Percentiles rank a stretch among this genome's conserved stretches.
These are phyloP conservation scores for Siniperca chuatsi DNA, from an alignment of 2,113 vertebrate species.

Conservation along the genomic window DNA sequence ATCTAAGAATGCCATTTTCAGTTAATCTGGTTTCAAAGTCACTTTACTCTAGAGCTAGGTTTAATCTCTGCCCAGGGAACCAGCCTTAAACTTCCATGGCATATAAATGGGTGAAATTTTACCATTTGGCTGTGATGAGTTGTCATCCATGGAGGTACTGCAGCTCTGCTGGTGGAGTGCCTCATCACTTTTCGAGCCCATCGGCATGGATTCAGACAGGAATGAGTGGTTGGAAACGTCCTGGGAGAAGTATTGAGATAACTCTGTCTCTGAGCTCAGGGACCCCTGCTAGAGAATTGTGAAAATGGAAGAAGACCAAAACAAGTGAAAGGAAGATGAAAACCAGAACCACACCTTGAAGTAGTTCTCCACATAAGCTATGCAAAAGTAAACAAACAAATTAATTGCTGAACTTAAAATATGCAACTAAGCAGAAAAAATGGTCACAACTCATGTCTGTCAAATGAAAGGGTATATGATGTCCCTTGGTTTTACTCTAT, in stretches of 20 bases:
- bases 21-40: not conserved
- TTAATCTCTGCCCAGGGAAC: not conserved
- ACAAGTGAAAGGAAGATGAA: not conserved
- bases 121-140: slow-evolving; percentile 69
- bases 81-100: not conserved
- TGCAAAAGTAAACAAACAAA: not conserved
- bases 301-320: not conserved
- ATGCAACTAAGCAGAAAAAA: not conserved
- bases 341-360: not conserved
- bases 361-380: not conserved
- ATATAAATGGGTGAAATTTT: slow-evolving; percentile 50
- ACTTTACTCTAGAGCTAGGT: not conserved
- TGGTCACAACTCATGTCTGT: not conserved
- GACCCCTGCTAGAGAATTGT: slow-evolving; percentile 85
- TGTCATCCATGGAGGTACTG: slow-evolving; percentile 82
- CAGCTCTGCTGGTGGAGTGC: slow-evolving; percentile 83
- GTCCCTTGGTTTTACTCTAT: not conserved
- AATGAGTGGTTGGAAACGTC: slow-evolving; percentile 83
- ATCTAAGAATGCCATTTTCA: not conserved
- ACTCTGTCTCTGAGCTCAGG: slow-evolving; percentile 89
- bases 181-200: slow-evolving; percentile 85
- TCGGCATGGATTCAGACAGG: slow-evolving; percentile 81
- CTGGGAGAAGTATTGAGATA: slow-evolving; percentile 90
- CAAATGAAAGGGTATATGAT: not conserved
- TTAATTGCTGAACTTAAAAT: not conserved